Base-by-base conservation (phyloP, 92 coral and sea anemone species). In the Ricordea florida region DNA sequence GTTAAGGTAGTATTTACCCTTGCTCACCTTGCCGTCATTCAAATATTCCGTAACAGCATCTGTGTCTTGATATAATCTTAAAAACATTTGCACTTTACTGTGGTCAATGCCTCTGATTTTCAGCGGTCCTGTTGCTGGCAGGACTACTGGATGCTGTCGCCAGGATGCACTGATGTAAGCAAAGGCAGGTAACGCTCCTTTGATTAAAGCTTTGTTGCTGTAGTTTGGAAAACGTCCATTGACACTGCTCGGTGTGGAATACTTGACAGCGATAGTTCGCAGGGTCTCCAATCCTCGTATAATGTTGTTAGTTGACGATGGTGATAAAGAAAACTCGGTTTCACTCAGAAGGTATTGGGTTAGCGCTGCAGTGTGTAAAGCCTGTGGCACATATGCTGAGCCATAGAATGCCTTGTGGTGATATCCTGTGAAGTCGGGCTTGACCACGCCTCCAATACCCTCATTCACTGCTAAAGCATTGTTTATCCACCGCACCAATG, bases 341-440 rank as follows among this genome's bases (percentile, higher is more conserved):
- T 78, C 90, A 9, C 73, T 81, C n/a, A 85, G 74, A 34, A 89
- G 77, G 61, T 84, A 85, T 15, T 80, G 72, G 37, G 85, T 59
- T 32, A 79, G 24, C 1, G 82, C 85, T 14, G 88, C 90, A 10
- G 34, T 63, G 25, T 89, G 94, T 29, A 89, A 40, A 29, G 87
- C 94, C 16, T 66, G 38, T 11, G 94, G 88, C 1, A 68, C 83
- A 44, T 89, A 85, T 0, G 76, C 87, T 4, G 84, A 50, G 4
- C 64, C 80, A 36, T 79, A 84, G 57, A 78, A 79, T 4, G 80
- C 48, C 30, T 78, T 84, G 65, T 84, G 93, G 62, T 84, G 90
- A 81, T 49, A 81, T 44, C 87, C 84, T n/a, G 81, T 75, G 45
- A 46, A 88, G 56, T 91, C 97, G 15, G 97, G 97, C 38, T 91